phyloP scores from a whole-genome alignment of 2,113 vertebrate species.

The Ancistrus triradiatus region DNA sequence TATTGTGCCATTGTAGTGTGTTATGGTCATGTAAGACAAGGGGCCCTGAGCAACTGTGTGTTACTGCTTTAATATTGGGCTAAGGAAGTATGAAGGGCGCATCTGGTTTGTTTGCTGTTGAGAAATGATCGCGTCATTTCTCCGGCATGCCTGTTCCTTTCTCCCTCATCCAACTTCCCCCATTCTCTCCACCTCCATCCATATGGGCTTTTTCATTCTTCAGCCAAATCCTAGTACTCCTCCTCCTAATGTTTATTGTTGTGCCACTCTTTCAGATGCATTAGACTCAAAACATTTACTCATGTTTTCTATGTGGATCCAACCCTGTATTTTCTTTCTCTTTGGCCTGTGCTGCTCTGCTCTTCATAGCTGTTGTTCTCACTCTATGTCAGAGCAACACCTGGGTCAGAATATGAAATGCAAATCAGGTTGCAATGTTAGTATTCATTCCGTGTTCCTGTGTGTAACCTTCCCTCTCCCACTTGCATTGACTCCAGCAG shows the following conservation, averaged over 20 bases:
- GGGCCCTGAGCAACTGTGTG: too few relatives aligned
- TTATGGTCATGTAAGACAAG: too few relatives aligned
- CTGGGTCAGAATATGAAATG: conserved; percentile 22
- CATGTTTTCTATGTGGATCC: too few relatives aligned
- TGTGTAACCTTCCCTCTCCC: conserved; percentile 18
- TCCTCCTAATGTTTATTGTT: neutral
- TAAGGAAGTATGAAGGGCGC: conserved; percentile 9
- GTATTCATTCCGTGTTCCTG: conserved; percentile 25
- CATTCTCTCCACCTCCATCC: neutral
- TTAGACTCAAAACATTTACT: too few relatives aligned
- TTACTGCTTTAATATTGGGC: too few relatives aligned
- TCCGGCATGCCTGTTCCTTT: conserved; percentile 36
- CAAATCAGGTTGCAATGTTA: conserved; percentile 28
- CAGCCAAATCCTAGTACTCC: neutral
- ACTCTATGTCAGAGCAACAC: neutral
- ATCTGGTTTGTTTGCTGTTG: conserved; percentile 19
- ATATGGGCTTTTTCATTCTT: conserved; percentile 4
- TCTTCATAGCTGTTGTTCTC: neutral
- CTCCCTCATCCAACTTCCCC: conserved; percentile 4
- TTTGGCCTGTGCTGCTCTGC: conserved; percentile 4
- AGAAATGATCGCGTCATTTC: conserved; percentile 41
- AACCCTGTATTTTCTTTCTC: too few relatives aligned
- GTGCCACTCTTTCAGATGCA: neutral
- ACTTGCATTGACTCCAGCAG: conserved; percentile 4
- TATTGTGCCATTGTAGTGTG: too few relatives aligned